phyloP scores from a whole-genome alignment of 2,797 vertebrate genomes.

The Pagetopsis macropterus region DNA sequence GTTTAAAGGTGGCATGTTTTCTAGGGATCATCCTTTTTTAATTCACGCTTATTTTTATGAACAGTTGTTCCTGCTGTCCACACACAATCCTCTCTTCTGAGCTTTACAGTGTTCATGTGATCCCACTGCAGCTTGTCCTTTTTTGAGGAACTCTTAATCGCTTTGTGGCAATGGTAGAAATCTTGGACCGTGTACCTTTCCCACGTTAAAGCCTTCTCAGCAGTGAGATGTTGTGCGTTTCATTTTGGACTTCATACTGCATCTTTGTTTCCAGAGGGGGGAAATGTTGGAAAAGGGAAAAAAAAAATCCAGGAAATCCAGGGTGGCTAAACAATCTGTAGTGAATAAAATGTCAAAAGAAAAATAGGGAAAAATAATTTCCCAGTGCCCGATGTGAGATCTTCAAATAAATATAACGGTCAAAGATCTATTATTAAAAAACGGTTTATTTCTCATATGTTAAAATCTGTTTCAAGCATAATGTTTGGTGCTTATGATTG shows the following conservation, averaged over 20 bases:
- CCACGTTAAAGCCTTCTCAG: neutral
- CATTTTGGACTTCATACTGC: neutral
- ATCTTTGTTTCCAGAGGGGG: neutral
- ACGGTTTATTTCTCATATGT: too few species aligned
- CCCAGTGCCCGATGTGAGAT: too few species aligned
- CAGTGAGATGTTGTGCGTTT: conserved; percentile 5
- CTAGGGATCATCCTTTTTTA: conserved; percentile 1
- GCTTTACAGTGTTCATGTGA: conserved; percentile 9
- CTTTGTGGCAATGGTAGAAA: neutral
- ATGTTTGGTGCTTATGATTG: neutral
- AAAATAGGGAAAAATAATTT: too few species aligned
- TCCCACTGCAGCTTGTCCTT: neutral
- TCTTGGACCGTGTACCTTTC: neutral
- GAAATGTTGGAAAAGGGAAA: neutral
- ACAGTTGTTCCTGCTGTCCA: neutral
- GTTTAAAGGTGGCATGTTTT: neutral
- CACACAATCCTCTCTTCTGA: neutral
- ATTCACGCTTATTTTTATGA: neutral
- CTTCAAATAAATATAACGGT: too few species aligned
- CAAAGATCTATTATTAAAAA: too few species aligned
- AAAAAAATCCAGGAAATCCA: neutral
- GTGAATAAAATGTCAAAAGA: too few species aligned
- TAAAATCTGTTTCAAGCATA: too few species aligned
- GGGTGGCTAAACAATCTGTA: neutral
- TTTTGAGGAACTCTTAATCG: neutral